A percentile compares a stretch with the other conserved stretches of the same genome.
Conservation (phyloP, 2,797 vertebrate species). For the Peromyscus aztecus region DNA sequence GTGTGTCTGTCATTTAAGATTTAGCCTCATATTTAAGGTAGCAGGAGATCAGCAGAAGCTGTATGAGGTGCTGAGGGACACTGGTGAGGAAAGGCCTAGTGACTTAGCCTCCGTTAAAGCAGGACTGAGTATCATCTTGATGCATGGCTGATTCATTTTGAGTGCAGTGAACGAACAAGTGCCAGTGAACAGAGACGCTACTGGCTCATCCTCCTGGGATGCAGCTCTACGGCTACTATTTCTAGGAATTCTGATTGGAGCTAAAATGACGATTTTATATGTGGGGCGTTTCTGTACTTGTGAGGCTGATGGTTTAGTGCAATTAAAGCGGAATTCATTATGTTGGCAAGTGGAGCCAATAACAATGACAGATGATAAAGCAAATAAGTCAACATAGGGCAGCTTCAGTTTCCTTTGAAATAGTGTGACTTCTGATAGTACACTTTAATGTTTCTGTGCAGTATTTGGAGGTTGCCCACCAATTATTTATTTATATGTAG, state of each 20-base stretch:
- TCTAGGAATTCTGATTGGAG: not conserved
- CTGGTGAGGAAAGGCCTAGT: not conserved
- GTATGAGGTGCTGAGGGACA: not conserved
- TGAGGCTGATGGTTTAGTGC: not conserved
- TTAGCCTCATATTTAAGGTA: not conserved
- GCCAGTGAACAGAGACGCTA: not conserved
- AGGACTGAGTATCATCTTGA: not conserved
- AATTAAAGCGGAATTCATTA: slow-evolving; percentile 27
- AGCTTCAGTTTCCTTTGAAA: slow-evolving; percentile 14
- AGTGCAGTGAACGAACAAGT: not conserved
- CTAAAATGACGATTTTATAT: not conserved
- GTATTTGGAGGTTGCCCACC: not conserved
- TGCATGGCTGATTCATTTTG: not conserved
- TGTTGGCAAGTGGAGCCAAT: not conserved
- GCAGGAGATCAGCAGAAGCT: not conserved
- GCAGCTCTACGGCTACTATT: not conserved
- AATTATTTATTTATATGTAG: not conserved
- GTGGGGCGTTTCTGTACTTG: not conserved
- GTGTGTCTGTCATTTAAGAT: not conserved
- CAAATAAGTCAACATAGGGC: not conserved
- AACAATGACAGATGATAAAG: not conserved
- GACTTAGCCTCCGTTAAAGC: not conserved
- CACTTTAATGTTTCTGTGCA: not conserved
- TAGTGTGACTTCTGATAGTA: not conserved
- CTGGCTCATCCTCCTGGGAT: not conserved